Evolutionary conservation across 2,888 invertebrate species (phyloP), one percentile per base, ranked within the genome.

Genomic region (Limulus polyphemus): DNA sequence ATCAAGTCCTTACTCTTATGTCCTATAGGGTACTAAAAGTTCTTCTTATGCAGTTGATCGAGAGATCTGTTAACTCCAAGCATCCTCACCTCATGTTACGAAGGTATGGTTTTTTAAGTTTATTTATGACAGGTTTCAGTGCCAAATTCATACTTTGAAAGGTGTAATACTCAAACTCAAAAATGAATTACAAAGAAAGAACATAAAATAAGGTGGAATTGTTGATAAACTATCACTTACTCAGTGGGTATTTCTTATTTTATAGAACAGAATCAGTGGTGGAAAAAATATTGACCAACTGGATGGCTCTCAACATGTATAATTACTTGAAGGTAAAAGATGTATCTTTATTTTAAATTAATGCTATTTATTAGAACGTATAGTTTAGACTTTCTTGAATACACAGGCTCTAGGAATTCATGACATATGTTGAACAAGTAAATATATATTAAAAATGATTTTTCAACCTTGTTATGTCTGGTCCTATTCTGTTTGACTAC

Each of bases 221-320:
- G 32, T 32, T 32, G 32, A 32, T 5, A 7, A 1, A 32, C 3
- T 3, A 32, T 5, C 7, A 32, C 32, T 5, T 5, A 32, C 32
- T 32, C 7, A 7, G 32, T 32, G 5, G 32, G 32, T 32, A 32
- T 32, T 32, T 32, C 1, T 32, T 32, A 13, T 17, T 10, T 62
- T 64, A 11, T 47, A 62, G 92, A 70, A 92, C 92, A 0, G 94
- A 95, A 75, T 92, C 92, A 73, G 91, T 95, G 11, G 94, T 94
- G 10, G 94, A 95, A 75, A 94, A 94, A 78, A 91, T 95, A 92
- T 80, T 95, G 55, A 91, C 93, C 11, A 94, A 94, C 76, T 95
- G 94, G 87, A 88, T 95, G 86, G 91, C 93, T 0, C 82, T 95
- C 49, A 92, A 91, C 75, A 90, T 94, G 90, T 92, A 93, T 76